These are phyloP conservation scores for Dyspetes luteomarginatus DNA, from an alignment of 2,888 invertebrate genomes.

Conservation along the genomic window DNA sequence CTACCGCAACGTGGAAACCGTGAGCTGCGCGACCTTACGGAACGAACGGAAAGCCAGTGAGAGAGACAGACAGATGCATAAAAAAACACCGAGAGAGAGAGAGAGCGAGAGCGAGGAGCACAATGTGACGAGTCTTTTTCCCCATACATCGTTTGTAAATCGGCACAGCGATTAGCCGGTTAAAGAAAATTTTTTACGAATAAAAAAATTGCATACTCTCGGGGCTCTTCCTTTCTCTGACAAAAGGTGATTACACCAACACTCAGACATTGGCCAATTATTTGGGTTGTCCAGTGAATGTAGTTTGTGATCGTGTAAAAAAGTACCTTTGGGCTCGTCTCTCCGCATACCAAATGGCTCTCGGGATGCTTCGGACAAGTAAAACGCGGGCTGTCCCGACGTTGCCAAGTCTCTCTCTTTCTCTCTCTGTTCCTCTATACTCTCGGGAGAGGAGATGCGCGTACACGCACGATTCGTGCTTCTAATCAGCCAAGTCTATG, in stretches of 20 bases:
- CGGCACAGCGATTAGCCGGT: not conserved
- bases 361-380: slow-evolving; percentile 36
- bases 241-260: not conserved
- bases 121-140: slow-evolving; percentile 1
- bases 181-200: not conserved
- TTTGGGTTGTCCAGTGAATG: not conserved
- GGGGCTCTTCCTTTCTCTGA: not conserved
- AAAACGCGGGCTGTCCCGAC: slow-evolving; percentile 25
- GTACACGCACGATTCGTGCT: slow-evolving; percentile 46
- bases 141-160: not conserved
- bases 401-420: slow-evolving; percentile 54
- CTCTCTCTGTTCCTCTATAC: not conserved
- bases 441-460: slow-evolving; percentile 4
- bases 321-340: not conserved
- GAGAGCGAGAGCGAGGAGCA: not conserved
- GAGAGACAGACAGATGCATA: slow-evolving; percentile 8
- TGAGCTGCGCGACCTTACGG: slow-evolving; percentile 31
- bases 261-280: not conserved
- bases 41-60: slow-evolving; percentile 28
- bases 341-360: slow-evolving; percentile 28
- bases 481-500: slow-evolving; percentile 45
- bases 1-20: slow-evolving; percentile 38
- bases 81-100: not conserved
- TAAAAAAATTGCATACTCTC: not conserved
- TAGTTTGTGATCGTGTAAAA: no score